phyloP scores from a whole-genome alignment of 2,797 vertebrate species.

The Darevskia mixta region DNA sequence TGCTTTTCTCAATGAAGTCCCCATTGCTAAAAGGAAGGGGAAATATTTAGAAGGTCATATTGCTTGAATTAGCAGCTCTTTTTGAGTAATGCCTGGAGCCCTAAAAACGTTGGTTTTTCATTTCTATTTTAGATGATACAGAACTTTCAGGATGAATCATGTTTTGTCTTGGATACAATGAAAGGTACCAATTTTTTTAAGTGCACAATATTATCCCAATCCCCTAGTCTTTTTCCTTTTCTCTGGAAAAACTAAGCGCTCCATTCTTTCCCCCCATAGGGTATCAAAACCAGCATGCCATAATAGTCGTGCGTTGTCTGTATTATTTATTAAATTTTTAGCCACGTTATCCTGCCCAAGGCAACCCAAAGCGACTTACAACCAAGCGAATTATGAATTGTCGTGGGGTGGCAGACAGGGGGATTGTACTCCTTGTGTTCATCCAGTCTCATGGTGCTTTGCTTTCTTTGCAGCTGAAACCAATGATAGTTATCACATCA shows the following conservation, averaged over 20 bases:
- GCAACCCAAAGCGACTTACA: too few species aligned
- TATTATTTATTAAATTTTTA: too few species aligned
- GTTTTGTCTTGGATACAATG: slow-evolving; percentile 97
- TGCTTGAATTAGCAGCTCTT: not conserved
- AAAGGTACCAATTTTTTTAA: slow-evolving; percentile 85
- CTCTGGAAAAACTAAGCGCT: not conserved
- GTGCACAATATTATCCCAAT: not conserved
- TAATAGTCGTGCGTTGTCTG: not conserved
- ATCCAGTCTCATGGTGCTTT: not conserved
- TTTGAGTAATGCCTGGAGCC: not conserved
- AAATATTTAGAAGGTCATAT: not conserved
- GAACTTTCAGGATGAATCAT: slow-evolving; percentile 97
- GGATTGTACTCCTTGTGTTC: not conserved
- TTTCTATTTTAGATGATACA: slow-evolving; percentile 91
- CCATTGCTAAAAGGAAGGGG: not conserved
- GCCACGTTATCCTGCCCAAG: too few species aligned
- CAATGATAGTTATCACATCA: slow-evolving; percentile 95
- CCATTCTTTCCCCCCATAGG: too few species aligned
- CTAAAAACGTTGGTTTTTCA: not conserved
- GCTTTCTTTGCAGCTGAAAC: slow-evolving; percentile 86
- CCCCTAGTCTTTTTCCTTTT: rapidly evolving
- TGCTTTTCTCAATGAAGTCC: not conserved
- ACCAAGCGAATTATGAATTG: not conserved
- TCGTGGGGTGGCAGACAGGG: not conserved
- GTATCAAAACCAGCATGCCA: not conserved